phyloP scores from a whole-genome alignment of 2,888 invertebrate genomes.

The Pimpla rufipes region DNA sequence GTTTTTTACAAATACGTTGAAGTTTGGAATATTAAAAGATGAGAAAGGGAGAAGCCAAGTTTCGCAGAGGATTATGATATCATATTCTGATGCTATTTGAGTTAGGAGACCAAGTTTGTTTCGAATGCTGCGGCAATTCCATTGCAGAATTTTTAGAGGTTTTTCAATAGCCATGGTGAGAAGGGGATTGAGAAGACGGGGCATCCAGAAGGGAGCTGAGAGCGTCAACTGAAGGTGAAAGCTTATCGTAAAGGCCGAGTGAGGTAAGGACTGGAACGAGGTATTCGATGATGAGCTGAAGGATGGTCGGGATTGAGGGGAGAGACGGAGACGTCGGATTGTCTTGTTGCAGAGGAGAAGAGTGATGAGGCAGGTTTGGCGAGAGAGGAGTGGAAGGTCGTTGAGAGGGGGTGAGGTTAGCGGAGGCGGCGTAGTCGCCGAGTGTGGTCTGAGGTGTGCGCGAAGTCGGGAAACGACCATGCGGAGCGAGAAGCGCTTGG shows the following conservation, averaged over 20 bases:
- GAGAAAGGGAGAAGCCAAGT: neutral
- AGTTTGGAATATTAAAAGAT: neutral
- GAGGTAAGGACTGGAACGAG: neutral
- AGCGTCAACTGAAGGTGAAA: neutral
- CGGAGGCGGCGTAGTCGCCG: neutral
- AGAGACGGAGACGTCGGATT: no score
- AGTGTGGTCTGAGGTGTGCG: neutral
- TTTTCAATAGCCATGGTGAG: neutral
- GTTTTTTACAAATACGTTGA: neutral
- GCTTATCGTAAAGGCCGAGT: neutral
- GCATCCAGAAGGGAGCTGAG: slow-evolving; percentile 8
- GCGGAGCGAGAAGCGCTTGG: neutral
- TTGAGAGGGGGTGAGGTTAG: neutral
- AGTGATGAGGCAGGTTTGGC: neutral
- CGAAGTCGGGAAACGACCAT: neutral
- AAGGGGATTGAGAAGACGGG: no score
- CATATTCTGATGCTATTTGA: neutral
- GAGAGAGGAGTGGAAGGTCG: neutral
- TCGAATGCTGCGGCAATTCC: neutral
- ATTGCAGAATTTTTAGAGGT: neutral
- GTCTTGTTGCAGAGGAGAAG: neutral
- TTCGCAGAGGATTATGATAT: neutral
- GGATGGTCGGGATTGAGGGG: neutral
- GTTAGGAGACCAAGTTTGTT: neutral
- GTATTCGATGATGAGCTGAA: neutral